phyloP scores from a whole-genome alignment of 2,797 vertebrate genomes.

The Potorous gilbertii region DNA sequence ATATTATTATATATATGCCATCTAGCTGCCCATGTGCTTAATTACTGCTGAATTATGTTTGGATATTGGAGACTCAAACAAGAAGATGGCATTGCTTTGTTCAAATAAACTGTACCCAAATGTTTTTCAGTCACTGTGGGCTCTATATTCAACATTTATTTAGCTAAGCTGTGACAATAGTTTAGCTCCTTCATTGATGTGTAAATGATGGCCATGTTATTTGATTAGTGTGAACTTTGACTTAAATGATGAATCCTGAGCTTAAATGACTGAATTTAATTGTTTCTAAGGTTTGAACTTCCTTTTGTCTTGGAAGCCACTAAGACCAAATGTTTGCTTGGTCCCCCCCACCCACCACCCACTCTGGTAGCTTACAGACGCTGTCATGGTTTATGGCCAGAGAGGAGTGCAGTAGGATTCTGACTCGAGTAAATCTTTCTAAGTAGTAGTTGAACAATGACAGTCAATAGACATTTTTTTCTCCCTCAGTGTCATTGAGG shows the following conservation, averaged over 20 bases:
- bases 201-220: slow-evolving; percentile 49
- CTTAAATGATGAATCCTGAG: slow-evolving; percentile 43
- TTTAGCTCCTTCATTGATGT: slow-evolving; percentile 7
- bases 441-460: slow-evolving; percentile 62
- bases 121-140: background rate
- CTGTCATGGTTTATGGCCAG: slow-evolving; percentile 54
- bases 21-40: background rate
- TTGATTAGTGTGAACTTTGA: background rate
- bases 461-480: slow-evolving; percentile 67
- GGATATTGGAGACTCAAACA: slow-evolving; percentile 29
- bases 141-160: slow-evolving; percentile 54
- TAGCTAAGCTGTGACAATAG: slow-evolving; percentile 61
- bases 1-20: no score
- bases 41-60: slow-evolving; percentile 18
- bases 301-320: slow-evolving; percentile 45
- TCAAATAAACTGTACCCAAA: slow-evolving; percentile 15
- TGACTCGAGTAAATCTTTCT: slow-evolving; percentile 69
- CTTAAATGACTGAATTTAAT: slow-evolving; percentile 25
- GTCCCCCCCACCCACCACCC: background rate
- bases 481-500: slow-evolving; percentile 44
- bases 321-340: slow-evolving; percentile 47
- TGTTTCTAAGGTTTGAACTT: background rate
- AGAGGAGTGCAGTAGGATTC: background rate
- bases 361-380: background rate
- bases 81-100: slow-evolving; percentile 5